Percentiles rank a stretch among this genome's conserved stretches.
Conservation (phyloP, 2,797 vertebrate genomes). For the Nyctalus aviator region DNA sequence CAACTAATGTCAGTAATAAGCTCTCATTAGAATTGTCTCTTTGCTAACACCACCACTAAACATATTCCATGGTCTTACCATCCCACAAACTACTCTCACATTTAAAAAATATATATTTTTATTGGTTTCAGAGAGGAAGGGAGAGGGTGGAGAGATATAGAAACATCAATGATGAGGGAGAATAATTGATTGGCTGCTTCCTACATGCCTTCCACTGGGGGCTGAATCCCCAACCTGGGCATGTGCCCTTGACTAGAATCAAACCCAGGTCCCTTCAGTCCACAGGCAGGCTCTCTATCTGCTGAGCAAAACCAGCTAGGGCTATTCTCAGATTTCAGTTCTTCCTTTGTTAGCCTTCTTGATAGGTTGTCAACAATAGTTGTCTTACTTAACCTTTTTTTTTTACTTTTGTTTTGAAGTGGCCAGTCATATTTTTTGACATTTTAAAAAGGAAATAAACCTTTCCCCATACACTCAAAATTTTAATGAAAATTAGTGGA, state of each 20-base stretch:
- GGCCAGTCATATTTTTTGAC: background rate
- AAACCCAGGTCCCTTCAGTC: no score
- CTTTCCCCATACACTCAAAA: rapidly evolving
- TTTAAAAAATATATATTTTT: background rate
- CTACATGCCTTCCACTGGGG: no score
- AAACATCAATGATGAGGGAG: no score
- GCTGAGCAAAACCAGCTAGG: no score
- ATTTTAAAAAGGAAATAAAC: background rate
- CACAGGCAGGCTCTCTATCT: no score
- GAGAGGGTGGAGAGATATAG: no score
- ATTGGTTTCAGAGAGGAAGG: no score
- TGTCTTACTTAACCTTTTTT: rapidly evolving
- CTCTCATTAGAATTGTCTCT: background rate
- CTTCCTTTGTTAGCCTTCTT: background rate
- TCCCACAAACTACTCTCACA: no score
- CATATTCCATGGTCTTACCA: rapidly evolving
- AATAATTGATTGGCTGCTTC: no score
- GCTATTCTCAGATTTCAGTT: background rate
- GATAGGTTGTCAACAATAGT: rapidly evolving
- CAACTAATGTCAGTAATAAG: background rate
- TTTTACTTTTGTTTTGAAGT: background rate
- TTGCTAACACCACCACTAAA: background rate
- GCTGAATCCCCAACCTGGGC: no score
- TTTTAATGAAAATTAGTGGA: background rate
- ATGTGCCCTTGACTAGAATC: no score